A percentile compares a stretch with the other conserved stretches of the same genome.
Evolutionary conservation across 2,113 vertebrate species (phyloP).

Genomic region (Oreochromis aureus): DNA sequence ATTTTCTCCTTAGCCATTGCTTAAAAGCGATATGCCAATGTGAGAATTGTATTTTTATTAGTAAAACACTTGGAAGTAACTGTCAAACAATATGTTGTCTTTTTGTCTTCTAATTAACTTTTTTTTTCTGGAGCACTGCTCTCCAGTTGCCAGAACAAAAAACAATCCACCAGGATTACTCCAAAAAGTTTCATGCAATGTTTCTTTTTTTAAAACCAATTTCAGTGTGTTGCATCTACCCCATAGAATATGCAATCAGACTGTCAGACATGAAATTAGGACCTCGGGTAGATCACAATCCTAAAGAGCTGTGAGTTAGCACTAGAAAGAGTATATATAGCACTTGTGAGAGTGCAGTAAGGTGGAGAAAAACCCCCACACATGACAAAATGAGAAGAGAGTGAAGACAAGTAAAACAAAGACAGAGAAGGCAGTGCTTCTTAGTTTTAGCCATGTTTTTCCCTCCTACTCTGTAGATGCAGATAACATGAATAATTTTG

Average conservation of each 20-base stretch:
- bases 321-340: background rate
- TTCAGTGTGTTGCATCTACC: background rate
- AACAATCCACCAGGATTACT: background rate
- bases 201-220: background rate
- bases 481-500: constrained; percentile 68
- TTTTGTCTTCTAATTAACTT: background rate
- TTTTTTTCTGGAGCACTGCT: background rate
- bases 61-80: background rate
- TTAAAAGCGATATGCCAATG: background rate
- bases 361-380: background rate
- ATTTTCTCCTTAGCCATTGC: background rate
- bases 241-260: background rate
- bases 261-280: background rate
- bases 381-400: background rate
- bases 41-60: background rate
- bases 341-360: background rate
- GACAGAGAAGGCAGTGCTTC: background rate
- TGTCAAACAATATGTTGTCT: background rate
- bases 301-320: background rate
- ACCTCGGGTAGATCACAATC: background rate
- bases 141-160: background rate
- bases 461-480: constrained; percentile 31
- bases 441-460: background rate
- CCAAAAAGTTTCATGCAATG: background rate
- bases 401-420: background rate